Evolutionary conservation across 2,113 vertebrate genomes (phyloP), one percentile per base, ranked within the genome.

Genomic region (Silurus glanis): DNA sequence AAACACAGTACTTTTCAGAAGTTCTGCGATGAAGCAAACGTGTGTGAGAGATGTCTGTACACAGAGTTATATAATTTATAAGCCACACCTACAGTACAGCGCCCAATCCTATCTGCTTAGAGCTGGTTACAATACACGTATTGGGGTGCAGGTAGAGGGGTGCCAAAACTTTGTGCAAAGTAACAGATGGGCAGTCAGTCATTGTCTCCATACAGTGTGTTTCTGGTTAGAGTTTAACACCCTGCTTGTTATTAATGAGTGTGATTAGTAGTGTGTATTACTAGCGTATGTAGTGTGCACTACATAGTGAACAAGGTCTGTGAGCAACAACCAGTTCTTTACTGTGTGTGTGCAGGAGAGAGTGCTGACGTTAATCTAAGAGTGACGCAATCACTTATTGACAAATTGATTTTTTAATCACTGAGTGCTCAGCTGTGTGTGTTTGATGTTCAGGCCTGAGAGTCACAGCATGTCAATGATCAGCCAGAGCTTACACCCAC

Each of bases 1-100:
- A 67, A 67, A 83, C 49, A 67, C 4, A 81, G 19, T 67, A 82
- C 80, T 28, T 56, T 56, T 56, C 53, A 53, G 14, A 56, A 83
- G n/a, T 66, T 53, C 45, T 19, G 45, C 1, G 16, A 25, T 25
- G 49, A 51, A 62, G 1, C 23, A 21, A 21, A 76, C 5, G 59
- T 16, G 59, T 61, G 59, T 16, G 14, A 21, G 5, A 7, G 62
- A 67, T 37, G 4, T 37, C 66, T 71, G 66, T 69, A 69, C 61
- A 66, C n/a, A 25, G 62, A 25, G 67, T 69, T 71, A 8, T 71
- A 47, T 8, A 49, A 9, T 23, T 21, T 49, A 12, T 74, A 23
- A 23, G 16, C 4, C 71, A 74, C 45, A 23, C 19, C 45, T 49
- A 5, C 6, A 13, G 2, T 37, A 17, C 6, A 19, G 28, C 67